Conservation (phyloP, 2,113 vertebrate genomes). For the Channa argus region DNA sequence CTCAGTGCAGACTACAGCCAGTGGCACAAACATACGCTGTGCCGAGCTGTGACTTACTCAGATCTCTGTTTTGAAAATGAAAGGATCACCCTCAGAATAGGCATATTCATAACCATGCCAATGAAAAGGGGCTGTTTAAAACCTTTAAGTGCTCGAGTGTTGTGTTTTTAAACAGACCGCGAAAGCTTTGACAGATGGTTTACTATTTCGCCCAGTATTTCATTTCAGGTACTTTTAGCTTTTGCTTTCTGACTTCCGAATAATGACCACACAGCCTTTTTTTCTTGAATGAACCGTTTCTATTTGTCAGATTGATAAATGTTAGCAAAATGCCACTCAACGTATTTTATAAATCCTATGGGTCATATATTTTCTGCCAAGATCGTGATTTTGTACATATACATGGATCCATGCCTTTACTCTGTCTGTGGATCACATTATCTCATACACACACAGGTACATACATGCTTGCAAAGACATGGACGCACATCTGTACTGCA, state of each 20-base stretch:
- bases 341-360: constrained; percentile 23
- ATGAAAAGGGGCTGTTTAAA: constrained; percentile 72
- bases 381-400: constrained; percentile 5
- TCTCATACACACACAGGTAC: constrained; percentile 58
- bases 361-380: constrained; percentile 31
- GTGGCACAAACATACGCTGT: constrained; percentile 65
- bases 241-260: constrained; percentile 60
- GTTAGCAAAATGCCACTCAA: constrained; percentile 45
- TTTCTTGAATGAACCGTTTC: constrained; percentile 59
- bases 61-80: constrained; percentile 63
- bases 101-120: constrained; percentile 74
- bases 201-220: constrained; percentile 80
- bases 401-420: constrained; percentile 15
- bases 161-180: constrained; percentile 84
- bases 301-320: constrained; percentile 54
- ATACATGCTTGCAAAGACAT: constrained; percentile 56
- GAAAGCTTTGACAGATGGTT: constrained; percentile 80
- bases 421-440: constrained; percentile 41
- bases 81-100: constrained; percentile 73
- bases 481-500: constrained; percentile 92
- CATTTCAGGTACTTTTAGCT: constrained; percentile 76
- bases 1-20: constrained; percentile 55
- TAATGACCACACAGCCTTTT: constrained; percentile 30
- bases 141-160: constrained; percentile 81
- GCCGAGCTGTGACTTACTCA: constrained; percentile 55